Evolutionary conservation across 2,888 invertebrate genomes (phyloP).

Genomic region (Parthenolecanium corni): DNA sequence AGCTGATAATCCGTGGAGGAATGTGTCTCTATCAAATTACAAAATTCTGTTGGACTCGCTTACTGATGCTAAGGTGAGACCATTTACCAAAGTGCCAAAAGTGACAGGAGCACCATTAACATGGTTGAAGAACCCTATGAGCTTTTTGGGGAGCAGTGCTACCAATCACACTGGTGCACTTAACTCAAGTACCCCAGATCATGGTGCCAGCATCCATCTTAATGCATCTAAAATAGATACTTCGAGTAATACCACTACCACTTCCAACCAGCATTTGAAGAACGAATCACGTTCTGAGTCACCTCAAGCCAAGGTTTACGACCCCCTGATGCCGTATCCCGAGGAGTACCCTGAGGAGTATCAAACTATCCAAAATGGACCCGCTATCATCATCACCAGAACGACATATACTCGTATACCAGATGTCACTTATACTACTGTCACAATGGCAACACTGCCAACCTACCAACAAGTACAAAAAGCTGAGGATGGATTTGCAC

Average conservation of each 20-base stretch:
- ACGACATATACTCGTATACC: constrained; percentile 31
- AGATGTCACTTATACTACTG: constrained; percentile 31
- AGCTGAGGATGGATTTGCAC: constrained; percentile 29
- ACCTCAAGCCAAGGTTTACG: constrained; percentile 10
- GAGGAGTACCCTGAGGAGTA: constrained; percentile 32
- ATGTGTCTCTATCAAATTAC: neutral
- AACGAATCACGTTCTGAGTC: neutral
- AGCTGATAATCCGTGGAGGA: neutral
- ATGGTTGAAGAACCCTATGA: neutral
- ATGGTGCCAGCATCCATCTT: neutral
- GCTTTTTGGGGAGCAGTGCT: neutral
- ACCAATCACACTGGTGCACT: neutral
- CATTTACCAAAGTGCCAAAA: neutral
- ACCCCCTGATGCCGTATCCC: constrained; percentile 29
- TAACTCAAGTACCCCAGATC: neutral
- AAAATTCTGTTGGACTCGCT: neutral
- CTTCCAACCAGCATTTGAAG: neutral
- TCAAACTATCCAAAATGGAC: constrained; percentile 31
- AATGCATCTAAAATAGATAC: neutral
- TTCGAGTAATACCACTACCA: neutral
- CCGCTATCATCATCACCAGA: constrained; percentile 30
- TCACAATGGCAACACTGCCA: constrained; percentile 30
- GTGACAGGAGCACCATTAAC: neutral
- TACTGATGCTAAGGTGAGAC: neutral
- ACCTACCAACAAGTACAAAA: constrained; percentile 30